Evolutionary conservation across 2,888 invertebrate species (phyloP), one percentile per base, ranked within the genome.

Genomic region (Monopis laevigella): DNA sequence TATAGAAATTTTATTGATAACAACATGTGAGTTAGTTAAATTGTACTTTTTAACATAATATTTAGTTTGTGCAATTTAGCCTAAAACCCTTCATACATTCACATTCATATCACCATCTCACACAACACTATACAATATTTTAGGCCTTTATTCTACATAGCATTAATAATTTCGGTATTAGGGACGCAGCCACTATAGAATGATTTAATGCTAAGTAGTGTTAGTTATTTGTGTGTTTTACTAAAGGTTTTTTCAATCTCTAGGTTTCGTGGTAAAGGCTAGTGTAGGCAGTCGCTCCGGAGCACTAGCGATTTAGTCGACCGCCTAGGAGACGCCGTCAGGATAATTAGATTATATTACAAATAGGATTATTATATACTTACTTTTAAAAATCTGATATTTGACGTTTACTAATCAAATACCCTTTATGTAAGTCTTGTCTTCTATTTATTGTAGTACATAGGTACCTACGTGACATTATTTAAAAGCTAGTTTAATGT

Each of bases 251-350:
- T 78, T 80, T 80, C 67, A 80, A 80, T 80, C 80, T 80, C 80
- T 80, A 80, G 80, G 80, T 78, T 78, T 73, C 80, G 80, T 78
- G 80, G 77, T 80, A 80, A 77, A 75, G 77, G 75, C 78, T 80
- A 78, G 80, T 78, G 80, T 80, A 80, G 80, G 80, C 78, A 75
- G 77, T 75, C 75, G 77, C 80, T 78, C 77, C 73, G 78, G 78
- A 78, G 80, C 74, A 68, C 75, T 80, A 77, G 75, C n/a, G n/a
- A n/a, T n/a, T 65, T 75, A 72, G 75, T 65, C 72, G 72, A 74
- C 75, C 73, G 65, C 65, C 69, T 78, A 75, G 72, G 72, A 70
- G 75, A 74, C 62, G 69, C 65, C 75, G 64, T 72, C 78, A 75
- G 74, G 72, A 77, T 72, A 70, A 65, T 62, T 16, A 36, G 32